Base-by-base conservation (phyloP, 2,888 invertebrate species). In the Trichopria drosophilae region DNA sequence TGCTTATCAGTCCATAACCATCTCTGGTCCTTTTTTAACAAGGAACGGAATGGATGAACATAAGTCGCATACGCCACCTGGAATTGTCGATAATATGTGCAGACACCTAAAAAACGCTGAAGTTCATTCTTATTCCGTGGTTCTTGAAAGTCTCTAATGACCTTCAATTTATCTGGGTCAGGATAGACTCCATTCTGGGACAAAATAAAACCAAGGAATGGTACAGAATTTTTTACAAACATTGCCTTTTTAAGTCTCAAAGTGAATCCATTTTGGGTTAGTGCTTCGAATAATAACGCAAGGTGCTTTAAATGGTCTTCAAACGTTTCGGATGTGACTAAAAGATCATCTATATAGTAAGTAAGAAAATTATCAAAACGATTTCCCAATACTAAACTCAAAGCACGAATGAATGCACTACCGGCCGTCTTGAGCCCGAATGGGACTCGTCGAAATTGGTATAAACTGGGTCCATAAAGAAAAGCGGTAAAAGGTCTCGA, bases 371-470 rank as follows among this genome's bases (percentile, higher is more conserved):
- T 7, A 7, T 13, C 22, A 4, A 7, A 15, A 76, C 73, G 1
- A 77, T 77, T 7, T 58, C 19, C 9, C 76, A 7, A 76, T 76
- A 53, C 18, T n/a, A 19, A 28, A 34, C 22, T 6, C 15, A 18
- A 16, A 35, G 9, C 20, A 35, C 18, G 31, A 13, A 26, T 39
- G 26, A 29, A 31, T 3, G n/a, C n/a, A n/a, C n/a, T n/a, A n/a
- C n/a, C n/a, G n/a, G n/a, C n/a, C n/a, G n/a, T n/a, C n/a, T n/a
- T n/a, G n/a, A n/a, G n/a, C n/a, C n/a, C n/a, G n/a, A n/a, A n/a
- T n/a, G n/a, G n/a, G n/a, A n/a, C n/a, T n/a, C n/a, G n/a, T n/a
- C n/a, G n/a, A n/a, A n/a, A n/a, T n/a, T n/a, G n/a, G n/a, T n/a
- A n/a, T n/a, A n/a, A n/a, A n/a, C n/a, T n/a, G n/a, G n/a, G n/a